These are phyloP conservation scores for Pseudopipra pipra DNA, from an alignment of 2,113 vertebrate species.

Conservation along the genomic window DNA sequence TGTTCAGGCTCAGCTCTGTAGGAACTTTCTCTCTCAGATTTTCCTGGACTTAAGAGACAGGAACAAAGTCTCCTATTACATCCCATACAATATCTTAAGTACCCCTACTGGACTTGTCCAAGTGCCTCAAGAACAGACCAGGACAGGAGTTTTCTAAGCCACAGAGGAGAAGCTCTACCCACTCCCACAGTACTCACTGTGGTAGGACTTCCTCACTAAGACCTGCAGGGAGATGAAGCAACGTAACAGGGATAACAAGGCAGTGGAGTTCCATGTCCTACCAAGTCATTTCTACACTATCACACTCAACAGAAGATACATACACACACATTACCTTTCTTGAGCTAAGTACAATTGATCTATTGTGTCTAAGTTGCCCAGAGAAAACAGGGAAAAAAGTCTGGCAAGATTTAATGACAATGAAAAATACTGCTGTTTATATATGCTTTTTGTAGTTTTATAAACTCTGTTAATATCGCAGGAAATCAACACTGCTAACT, in stretches of 20 bases:
- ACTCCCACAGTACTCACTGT: neutral
- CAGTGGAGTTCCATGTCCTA: neutral
- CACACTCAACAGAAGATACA: neutral
- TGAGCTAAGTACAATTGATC: neutral
- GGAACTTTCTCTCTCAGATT: neutral
- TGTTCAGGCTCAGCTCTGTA: neutral
- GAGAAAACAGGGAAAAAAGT: neutral
- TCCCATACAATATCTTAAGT: neutral
- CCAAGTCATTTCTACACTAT: neutral
- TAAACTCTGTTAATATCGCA: neutral
- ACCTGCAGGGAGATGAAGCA: neutral
- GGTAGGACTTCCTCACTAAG: neutral
- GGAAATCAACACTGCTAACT: neutral
- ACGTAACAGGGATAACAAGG: neutral
- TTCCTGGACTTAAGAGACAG: neutral
- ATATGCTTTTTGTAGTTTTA: neutral
- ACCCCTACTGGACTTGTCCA: neutral
- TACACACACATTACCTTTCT: neutral
- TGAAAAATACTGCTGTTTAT: neutral
- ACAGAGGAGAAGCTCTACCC: neutral
- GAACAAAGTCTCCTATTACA: neutral
- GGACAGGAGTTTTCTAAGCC: neutral
- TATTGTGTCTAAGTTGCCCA: neutral
- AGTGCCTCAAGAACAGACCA: neutral
- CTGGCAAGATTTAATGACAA: neutral